Base-by-base conservation (phyloP, 1,140 invertebrate species). In the Phthorimaea operculella region DNA sequence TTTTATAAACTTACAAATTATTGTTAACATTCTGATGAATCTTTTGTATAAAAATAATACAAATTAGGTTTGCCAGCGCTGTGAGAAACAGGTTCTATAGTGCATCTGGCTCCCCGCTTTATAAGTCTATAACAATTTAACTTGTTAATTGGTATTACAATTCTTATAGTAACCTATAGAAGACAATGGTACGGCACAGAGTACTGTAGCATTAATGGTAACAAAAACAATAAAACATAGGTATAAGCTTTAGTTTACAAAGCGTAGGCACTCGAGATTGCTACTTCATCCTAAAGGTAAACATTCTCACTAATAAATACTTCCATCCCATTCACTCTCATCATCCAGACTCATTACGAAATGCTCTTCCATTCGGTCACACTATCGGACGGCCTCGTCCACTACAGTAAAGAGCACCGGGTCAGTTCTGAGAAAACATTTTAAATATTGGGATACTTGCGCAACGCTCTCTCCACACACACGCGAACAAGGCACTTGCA, bases 231-330 rank as follows among this genome's bases (percentile, higher is more conserved):
- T 79, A 74, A 75, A 79, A 79, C 71, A 70, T 74, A 73, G 56
- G 61, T 71, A 77, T 67, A 79, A 72, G 76, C 79, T 83, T 79
- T 76, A 80, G 72, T 83, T 84, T 83, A 83, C 79, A 83, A 83
- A 85, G 82, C 82, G 76, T 83, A 85, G 82, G 82, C 82, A 83
- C 82, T 85, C 82, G 82, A 85, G 82, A 85, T 85, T 85, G 77
- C 80, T 83, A 81, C 76, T 79, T 81, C 72, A 74, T 71, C 71
- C 74, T 82, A 78, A 69, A 66, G 64, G 68, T 80, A 79, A 70
- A 69, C 82, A 83, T 82, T 79, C 81, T 77, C 77, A 85, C 79
- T 75, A 85, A 83, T 85, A 85, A 85, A 83, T 83, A 85, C 75
- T 71, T 70, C 68, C 69, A 63, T 75, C 69, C 21, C 48, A 28